phyloP scores from a whole-genome alignment of 2,113 vertebrate genomes.

The Aspiorhynchus laticeps region DNA sequence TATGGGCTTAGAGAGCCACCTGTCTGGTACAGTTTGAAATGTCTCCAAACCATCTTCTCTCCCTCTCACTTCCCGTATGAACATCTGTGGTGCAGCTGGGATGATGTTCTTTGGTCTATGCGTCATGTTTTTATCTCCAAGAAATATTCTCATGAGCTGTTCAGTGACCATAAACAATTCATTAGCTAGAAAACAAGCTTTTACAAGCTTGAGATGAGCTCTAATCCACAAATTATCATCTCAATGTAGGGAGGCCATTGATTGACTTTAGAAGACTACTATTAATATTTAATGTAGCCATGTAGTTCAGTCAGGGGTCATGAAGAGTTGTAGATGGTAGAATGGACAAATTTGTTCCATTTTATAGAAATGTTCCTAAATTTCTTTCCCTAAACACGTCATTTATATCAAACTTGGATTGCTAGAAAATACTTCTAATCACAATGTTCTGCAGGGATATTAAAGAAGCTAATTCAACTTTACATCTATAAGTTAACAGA shows the following conservation, averaged over 20 bases:
- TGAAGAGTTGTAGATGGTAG: not conserved
- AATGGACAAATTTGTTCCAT: not conserved
- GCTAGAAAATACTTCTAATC: not conserved
- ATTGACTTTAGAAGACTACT: not conserved
- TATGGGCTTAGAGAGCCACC: not conserved
- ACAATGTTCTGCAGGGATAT: not conserved
- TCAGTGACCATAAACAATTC: not conserved
- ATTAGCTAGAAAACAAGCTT: not conserved
- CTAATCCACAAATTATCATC: not conserved
- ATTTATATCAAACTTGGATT: not conserved
- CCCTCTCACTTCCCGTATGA: not conserved
- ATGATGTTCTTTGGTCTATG: constrained; percentile 49
- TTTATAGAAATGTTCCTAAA: not conserved
- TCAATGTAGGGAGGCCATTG: not conserved
- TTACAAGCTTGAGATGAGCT: not conserved
- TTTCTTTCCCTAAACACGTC: not conserved
- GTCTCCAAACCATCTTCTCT: not conserved
- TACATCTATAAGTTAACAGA: not conserved
- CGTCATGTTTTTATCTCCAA: constrained; percentile 1
- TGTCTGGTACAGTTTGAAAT: constrained; percentile 1
- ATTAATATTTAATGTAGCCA: not conserved
- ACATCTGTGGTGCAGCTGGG: constrained; percentile 56
- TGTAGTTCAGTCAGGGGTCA: not conserved
- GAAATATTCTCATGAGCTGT: constrained; percentile 24
- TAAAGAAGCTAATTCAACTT: not conserved